Percentiles rank a stretch among this genome's conserved stretches.
Evolutionary conservation across 2,888 invertebrate genomes (phyloP).

Genomic region (Odontomyia ornata): DNA sequence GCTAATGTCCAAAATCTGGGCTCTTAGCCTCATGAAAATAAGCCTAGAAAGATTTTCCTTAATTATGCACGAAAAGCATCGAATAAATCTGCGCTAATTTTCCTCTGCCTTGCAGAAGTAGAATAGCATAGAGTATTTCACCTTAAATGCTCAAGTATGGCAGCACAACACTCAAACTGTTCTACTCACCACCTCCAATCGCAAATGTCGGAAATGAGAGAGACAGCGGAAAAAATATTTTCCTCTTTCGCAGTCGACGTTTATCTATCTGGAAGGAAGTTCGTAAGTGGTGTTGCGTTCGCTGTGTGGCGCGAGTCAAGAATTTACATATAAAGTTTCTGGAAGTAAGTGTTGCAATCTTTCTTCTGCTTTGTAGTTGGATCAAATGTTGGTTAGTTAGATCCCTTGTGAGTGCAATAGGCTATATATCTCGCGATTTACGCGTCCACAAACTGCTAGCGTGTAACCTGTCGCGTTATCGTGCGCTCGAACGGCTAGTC

Average conservation of each 20-base stretch:
- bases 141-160: background rate
- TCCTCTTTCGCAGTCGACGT: slow-evolving; percentile 33
- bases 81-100: too few species aligned
- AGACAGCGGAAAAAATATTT: slow-evolving; percentile 30
- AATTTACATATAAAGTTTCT: background rate
- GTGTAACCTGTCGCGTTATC: slow-evolving; percentile 13
- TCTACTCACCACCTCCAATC: slow-evolving; percentile 27
- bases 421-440: background rate
- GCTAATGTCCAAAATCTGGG: too few species aligned
- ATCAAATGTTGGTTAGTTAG: background rate
- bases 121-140: too few species aligned
- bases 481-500: background rate
- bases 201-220: slow-evolving; percentile 18
- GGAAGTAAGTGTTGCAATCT: background rate
- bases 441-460: background rate
- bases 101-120: too few species aligned
- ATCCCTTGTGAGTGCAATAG: background rate
- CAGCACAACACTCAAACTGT: background rate
- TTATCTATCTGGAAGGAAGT: background rate
- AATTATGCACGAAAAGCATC: too few species aligned
- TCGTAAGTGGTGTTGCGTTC: background rate
- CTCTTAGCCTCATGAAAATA: too few species aligned
- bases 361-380: background rate
- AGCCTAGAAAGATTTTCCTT: too few species aligned
- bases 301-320: background rate